Evolutionary conservation across 2,888 invertebrate genomes (phyloP).

Genomic region (Melanotus villosus): DNA sequence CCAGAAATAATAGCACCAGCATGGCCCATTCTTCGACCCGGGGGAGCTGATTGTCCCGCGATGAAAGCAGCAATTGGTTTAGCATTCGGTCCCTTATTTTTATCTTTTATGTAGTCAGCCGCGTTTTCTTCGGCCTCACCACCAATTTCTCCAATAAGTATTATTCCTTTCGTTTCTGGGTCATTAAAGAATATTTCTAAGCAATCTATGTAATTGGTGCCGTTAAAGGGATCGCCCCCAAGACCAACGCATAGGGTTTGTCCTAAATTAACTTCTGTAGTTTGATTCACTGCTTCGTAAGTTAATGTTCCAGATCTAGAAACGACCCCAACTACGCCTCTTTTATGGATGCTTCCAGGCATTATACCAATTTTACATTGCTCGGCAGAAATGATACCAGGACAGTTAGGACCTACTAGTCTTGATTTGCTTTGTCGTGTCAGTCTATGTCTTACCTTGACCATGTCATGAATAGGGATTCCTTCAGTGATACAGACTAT

Average conservation of each 20-base stretch:
- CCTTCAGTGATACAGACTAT: conserved; percentile 73
- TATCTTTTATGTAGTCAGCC: conserved; percentile 85
- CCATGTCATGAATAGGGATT: conserved; percentile 88
- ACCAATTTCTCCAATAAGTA: conserved; percentile 96
- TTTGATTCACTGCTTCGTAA: conserved; percentile 85
- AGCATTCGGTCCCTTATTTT: conserved; percentile 84
- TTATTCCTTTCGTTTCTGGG: conserved; percentile 93
- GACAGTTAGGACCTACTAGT: conserved; percentile 88
- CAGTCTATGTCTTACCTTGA: conserved; percentile 78
- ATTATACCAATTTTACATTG: conserved; percentile 90
- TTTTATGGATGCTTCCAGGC: conserved; percentile 86
- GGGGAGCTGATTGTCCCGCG: conserved; percentile 97
- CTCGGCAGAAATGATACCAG: conserved; percentile 83
- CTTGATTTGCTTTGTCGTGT: conserved; percentile 78
- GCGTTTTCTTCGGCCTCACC: conserved; percentile 97
- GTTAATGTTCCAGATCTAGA: conserved; percentile 82
- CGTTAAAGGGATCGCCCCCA: conserved; percentile 96
- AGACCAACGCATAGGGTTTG: conserved; percentile 97
- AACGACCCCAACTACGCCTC: conserved; percentile 81
- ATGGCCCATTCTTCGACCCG: conserved; percentile 98
- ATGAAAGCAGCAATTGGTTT: conserved; percentile 99
- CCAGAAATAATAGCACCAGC: conserved; percentile 99
- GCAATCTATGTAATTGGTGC: conserved; percentile 98
- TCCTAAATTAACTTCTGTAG: conserved; percentile 82
- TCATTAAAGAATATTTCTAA: conserved; percentile 94